phyloP scores from a whole-genome alignment of 2,888 invertebrate genomes.

The Stenichneumon culpator region DNA sequence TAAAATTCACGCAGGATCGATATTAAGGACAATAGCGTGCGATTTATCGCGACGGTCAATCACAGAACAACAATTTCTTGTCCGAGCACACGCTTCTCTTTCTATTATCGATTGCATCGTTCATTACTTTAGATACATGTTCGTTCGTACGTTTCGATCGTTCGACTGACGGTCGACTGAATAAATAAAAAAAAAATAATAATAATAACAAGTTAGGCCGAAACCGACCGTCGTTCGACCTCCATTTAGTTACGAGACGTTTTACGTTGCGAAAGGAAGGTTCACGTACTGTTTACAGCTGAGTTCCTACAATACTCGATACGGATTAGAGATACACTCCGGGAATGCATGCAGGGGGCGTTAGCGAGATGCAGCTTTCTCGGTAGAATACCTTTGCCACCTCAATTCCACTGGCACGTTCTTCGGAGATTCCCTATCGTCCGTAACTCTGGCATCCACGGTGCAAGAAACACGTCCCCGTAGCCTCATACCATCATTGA shows the following conservation, averaged over 20 bases:
- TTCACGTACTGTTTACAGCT: not conserved
- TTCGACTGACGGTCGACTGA: no score
- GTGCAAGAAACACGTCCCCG: conserved; percentile 63
- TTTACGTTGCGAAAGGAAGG: not conserved
- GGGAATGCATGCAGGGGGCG: conserved; percentile 60
- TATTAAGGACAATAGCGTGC: conserved; percentile 37
- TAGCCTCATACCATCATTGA: conserved; percentile 67
- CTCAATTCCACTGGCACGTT: conserved; percentile 63
- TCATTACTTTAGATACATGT: no score
- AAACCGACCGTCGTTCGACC: no score
- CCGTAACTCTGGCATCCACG: conserved; percentile 58
- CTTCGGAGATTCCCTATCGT: conserved; percentile 55
- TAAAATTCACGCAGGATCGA: conserved; percentile 55
- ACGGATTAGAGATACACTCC: conserved; percentile 58
- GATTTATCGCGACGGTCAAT: conserved; percentile 53
- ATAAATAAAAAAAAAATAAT: no score
- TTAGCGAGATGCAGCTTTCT: conserved; percentile 36
- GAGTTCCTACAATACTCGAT: conserved; percentile 57
- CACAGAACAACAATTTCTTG: conserved; percentile 7
- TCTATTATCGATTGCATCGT: no score
- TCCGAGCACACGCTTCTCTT: not conserved
- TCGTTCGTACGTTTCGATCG: no score
- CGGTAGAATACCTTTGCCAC: conserved; percentile 58
- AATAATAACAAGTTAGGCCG: no score
- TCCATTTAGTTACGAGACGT: not conserved